These are phyloP conservation scores for Grammatotria lemairii DNA, from an alignment of 2,113 vertebrate species.

Conservation along the genomic window DNA sequence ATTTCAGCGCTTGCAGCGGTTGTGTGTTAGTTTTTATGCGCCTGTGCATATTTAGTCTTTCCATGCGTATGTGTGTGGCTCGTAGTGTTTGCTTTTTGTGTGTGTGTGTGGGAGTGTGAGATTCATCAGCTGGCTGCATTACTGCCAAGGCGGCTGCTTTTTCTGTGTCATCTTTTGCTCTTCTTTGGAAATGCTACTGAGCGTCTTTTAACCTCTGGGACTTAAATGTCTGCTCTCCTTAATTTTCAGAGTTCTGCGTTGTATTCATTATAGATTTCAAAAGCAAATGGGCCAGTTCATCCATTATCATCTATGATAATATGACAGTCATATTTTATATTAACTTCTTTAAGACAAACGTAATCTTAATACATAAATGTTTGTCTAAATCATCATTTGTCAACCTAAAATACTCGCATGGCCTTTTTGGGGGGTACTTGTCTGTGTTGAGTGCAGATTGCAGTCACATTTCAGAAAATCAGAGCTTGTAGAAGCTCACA, in stretches of 20 bases:
- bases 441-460: not conserved
- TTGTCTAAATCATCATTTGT: not conserved
- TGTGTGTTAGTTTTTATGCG: not conserved
- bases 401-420: not conserved
- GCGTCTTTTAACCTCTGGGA: not conserved
- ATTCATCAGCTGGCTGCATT: not conserved
- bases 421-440: not conserved
- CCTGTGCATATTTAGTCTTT: not conserved
- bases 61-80: not conserved
- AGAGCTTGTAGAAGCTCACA: not conserved
- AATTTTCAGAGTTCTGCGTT: not conserved
- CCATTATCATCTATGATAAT: not conserved
- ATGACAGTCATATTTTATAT: not conserved
- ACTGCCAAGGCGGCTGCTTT: not conserved
- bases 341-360: not conserved
- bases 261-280: not conserved
- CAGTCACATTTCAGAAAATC: not conserved
- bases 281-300: not conserved
- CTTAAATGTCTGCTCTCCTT: not conserved
- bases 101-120: slow-evolving; percentile 22
- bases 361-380: not conserved
- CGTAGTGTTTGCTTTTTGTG: not conserved
- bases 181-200: not conserved
- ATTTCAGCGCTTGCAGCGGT: slow-evolving; percentile 1
- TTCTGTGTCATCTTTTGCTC: not conserved